Evolutionary conservation across 2,888 invertebrate species (phyloP), one percentile per base, ranked within the genome.

Genomic region (Spatulosminthurus flaviceps): DNA sequence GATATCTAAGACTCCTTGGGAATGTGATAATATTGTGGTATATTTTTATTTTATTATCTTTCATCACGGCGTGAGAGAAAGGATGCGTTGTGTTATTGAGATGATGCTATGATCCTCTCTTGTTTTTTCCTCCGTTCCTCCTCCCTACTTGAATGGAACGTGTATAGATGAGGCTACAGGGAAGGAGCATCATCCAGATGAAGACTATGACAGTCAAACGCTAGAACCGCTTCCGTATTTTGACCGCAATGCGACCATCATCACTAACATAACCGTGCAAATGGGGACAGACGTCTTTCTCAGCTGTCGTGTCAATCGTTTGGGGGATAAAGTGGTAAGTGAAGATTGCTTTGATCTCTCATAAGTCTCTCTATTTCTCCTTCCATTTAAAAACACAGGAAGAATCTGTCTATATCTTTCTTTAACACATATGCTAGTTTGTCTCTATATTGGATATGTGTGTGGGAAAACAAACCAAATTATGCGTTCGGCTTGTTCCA

Each of bases 241-340:
- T 79, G 84, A 85, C 79, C 82, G 81, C 80, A 84, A 84, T 80
- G 81, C 83, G 80, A 85, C 83, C 80, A 79, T 83, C 80, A 82
- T 81, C 72, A 82, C 83, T 69, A 85, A 85, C 79, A 77, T 84
- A 60, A 85, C 85, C 60, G 84, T 85, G 74, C 85, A 85, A 81
- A 83, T 84, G 83, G 85, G 85, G 61, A 83, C 84, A 69, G 84
- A 84, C 81, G 84, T 85, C 81, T 82, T 80, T 80, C 83, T 85
- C 78, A 83, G 81, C 78, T 85, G 85, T 80, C 84, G 81, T 76
- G 84, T 85, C 78, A 83, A 85, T 82, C 84, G 83, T 60, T 78
- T 84, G 73, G 84, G 85, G 75, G 83, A 84, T 80, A 84, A 84
- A 82, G 82, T 82, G 81, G 85, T 85, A 76, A 83, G 82, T 82